phyloP scores from a whole-genome alignment of 2,888 invertebrate genomes.

The Stomorhina lunata region DNA sequence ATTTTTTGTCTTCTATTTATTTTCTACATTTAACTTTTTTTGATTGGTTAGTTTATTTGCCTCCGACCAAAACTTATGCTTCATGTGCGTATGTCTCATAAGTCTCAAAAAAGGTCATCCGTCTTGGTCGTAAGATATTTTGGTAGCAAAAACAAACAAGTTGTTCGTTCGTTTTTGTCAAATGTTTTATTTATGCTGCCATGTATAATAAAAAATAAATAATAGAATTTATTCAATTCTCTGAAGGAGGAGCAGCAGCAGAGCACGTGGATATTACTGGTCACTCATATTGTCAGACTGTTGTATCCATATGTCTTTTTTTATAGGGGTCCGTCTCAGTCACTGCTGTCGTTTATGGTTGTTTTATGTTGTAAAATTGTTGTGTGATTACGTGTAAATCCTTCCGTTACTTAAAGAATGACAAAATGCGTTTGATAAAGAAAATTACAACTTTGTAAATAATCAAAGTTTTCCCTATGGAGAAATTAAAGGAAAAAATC shows the following conservation, averaged over 20 bases:
- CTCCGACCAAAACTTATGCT: background rate
- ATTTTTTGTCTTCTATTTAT: background rate
- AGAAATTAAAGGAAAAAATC: conserved; percentile 27
- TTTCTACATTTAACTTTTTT: conserved; percentile 4
- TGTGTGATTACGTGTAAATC: conserved; percentile 65
- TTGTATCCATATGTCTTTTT: background rate
- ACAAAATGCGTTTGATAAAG: conserved; percentile 49
- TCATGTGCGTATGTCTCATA: background rate
- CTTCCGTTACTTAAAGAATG: conserved; percentile 54
- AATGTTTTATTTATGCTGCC: conserved; percentile 64
- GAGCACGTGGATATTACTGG: background rate
- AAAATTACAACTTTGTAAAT: conserved; percentile 16
- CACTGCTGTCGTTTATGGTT: conserved; percentile 36
- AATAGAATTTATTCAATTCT: conserved; percentile 56
- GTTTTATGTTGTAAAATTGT: conserved; percentile 53
- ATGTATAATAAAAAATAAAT: conserved; percentile 64
- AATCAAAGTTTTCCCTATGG: conserved; percentile 32
- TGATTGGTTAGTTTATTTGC: conserved; percentile 16
- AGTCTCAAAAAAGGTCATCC: conserved; percentile 55
- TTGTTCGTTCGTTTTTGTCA: conserved; percentile 31
- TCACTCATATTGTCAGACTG: conserved; percentile 21
- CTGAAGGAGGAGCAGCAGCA: background rate
- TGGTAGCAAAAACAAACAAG: background rate
- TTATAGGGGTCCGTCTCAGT: background rate
- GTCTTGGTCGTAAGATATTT: conserved; percentile 28